Evolutionary conservation across 1,140 invertebrate species (phyloP).

Genomic region (Zaprionus ornatus): DNA sequence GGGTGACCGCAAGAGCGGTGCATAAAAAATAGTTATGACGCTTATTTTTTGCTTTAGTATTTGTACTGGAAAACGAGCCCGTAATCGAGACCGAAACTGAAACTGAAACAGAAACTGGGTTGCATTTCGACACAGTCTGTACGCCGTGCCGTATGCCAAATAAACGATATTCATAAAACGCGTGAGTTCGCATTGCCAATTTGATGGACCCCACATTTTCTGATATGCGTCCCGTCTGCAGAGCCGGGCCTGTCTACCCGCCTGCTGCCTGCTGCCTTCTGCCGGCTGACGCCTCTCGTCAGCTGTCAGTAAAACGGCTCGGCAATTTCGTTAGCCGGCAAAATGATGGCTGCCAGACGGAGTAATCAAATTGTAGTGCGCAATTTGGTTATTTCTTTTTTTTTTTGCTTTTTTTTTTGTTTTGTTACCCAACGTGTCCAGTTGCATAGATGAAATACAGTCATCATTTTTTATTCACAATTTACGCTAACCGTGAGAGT

Average conservation of each 20-base stretch:
- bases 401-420: constrained; percentile 33
- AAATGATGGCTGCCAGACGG: constrained; percentile 63
- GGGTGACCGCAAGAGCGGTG: constrained; percentile 75
- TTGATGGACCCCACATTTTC: constrained; percentile 60
- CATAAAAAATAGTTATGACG: constrained; percentile 77
- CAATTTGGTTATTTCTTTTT: constrained; percentile 50
- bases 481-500: background rate
- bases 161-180: constrained; percentile 73
- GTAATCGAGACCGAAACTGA: constrained; percentile 12
- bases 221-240: background rate
- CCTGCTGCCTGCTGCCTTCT: background rate
- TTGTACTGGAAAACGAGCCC: constrained; percentile 13
- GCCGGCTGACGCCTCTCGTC: background rate
- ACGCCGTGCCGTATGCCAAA: constrained; percentile 53
- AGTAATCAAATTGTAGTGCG: constrained; percentile 75
- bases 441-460: constrained; percentile 58
- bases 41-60: constrained; percentile 43
- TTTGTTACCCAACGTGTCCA: constrained; percentile 3
- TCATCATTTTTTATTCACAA: constrained; percentile 38
- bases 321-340: constrained; percentile 32
- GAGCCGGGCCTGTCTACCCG: background rate
- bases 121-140: constrained; percentile 46
- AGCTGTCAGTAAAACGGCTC: constrained; percentile 36
- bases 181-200: constrained; percentile 64
- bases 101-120: constrained; percentile 13